Percentiles rank a stretch among this genome's conserved stretches.
Conservation (phyloP, 2,797 vertebrate species). For the Cynodonichthys magdalenae region DNA sequence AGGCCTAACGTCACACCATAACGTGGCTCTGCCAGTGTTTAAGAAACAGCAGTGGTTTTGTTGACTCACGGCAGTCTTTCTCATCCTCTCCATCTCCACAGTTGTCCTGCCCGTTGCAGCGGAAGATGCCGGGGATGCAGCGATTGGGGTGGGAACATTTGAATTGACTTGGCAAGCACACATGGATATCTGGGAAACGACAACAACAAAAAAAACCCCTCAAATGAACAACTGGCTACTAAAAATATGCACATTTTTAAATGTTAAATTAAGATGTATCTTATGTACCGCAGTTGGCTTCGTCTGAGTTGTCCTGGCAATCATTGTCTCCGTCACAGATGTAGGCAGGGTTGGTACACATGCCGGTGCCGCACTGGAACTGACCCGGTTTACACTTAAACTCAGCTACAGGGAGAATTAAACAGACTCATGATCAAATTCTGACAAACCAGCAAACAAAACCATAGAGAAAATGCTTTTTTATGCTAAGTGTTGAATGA, state of each 20-base stretch:
- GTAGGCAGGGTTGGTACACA: constrained; percentile 93
- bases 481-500: too few species aligned
- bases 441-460: neutral
- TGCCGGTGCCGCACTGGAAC: constrained; percentile 93
- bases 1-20: neutral
- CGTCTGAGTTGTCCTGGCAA: constrained; percentile 94
- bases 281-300: constrained; percentile 90
- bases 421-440: neutral
- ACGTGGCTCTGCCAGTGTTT: neutral
- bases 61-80: constrained; percentile 94
- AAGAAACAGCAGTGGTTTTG: neutral
- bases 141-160: constrained; percentile 96
- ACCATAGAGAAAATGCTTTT: neutral
- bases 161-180: constrained; percentile 97
- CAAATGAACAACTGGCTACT: neutral
- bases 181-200: constrained; percentile 88
- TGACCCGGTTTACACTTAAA: constrained; percentile 93
- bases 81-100: constrained; percentile 97
- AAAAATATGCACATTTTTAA: neutral
- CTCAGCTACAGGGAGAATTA: constrained; percentile 80
- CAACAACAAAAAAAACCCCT: constrained; percentile 5
- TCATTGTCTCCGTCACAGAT: constrained; percentile 97
- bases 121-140: constrained; percentile 97
- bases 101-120: constrained; percentile 98
- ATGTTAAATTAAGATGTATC: neutral